Evolutionary conservation across 2,888 invertebrate species (phyloP).

Genomic region (Hyles lineata): DNA sequence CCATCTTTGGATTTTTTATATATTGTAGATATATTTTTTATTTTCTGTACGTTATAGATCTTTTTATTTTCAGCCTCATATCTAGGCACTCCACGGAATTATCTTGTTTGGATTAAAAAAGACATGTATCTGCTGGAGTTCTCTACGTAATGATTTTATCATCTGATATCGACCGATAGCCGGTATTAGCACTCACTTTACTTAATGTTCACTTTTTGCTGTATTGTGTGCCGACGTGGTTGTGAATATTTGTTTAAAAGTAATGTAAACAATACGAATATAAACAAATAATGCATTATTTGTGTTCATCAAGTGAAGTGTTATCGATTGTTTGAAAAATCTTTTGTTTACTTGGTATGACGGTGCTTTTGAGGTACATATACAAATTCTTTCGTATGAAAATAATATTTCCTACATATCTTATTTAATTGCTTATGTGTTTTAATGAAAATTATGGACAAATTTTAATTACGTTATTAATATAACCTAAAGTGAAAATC

Average conservation of each 20-base stretch:
- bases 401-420: too few species aligned
- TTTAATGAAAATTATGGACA: too few species aligned
- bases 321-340: background rate
- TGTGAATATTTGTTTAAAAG: conserved; percentile 14
- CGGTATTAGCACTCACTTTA: background rate
- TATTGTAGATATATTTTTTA: background rate
- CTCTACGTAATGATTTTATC: conserved; percentile 31
- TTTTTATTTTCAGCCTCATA: conserved; percentile 10
- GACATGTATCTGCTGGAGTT: conserved; percentile 25
- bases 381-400: background rate
- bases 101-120: conserved; percentile 30
- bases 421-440: too few species aligned
- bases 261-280: background rate
- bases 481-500: too few species aligned
- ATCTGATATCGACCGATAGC: conserved; percentile 26
- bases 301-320: background rate
- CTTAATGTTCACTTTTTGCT: conserved; percentile 2
- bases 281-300: background rate
- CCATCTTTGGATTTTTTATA: background rate
- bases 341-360: conserved; percentile 8
- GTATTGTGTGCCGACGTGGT: conserved; percentile 15
- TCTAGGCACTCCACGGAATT: conserved; percentile 11
- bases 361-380: conserved; percentile 20
- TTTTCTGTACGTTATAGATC: background rate
- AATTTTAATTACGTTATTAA: too few species aligned